A percentile compares a stretch with the other conserved stretches of the same genome.
Evolutionary conservation across 2,797 vertebrate genomes (phyloP).

Genomic region (Sebastes elongatus): DNA sequence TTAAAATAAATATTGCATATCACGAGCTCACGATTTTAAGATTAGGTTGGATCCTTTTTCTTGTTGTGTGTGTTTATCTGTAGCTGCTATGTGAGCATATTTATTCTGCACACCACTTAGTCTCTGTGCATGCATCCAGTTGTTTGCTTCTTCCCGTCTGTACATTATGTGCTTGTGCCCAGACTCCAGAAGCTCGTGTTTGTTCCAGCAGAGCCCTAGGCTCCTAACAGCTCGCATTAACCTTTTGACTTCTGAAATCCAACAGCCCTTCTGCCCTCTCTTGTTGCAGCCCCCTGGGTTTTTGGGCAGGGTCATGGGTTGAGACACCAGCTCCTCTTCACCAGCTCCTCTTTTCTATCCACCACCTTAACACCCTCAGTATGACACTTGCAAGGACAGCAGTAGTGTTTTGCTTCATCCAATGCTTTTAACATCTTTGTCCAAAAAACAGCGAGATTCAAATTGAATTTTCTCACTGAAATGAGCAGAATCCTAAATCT

Average conservation of each 20-base stretch:
- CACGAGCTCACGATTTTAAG: neutral
- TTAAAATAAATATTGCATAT: neutral
- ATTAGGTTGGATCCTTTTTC: neutral
- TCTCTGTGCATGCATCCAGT: conserved; percentile 1
- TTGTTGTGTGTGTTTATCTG: neutral
- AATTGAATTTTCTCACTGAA: neutral
- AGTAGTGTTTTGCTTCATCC: conserved; percentile 7
- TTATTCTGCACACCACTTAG: neutral
- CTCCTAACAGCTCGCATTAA: conserved; percentile 43
- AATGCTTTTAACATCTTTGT: conserved; percentile 24
- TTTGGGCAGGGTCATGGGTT: conserved; percentile 12
- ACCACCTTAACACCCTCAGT: neutral
- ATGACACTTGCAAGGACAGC: conserved; percentile 13
- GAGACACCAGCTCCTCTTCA: conserved; percentile 1
- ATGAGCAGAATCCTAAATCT: neutral
- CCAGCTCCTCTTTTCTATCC: conserved; percentile 7
- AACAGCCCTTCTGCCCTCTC: conserved; percentile 20
- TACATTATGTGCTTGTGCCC: conserved; percentile 1
- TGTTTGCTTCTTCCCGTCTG: neutral
- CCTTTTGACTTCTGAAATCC: conserved; percentile 51
- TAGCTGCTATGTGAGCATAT: neutral
- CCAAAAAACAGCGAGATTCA: neutral
- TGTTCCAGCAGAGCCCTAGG: conserved; percentile 4
- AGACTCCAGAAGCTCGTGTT: neutral
- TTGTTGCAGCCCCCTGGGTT: conserved; percentile 13